Conservation (phyloP, 2,888 invertebrate species). For the Willowsia nigromaculata region DNA sequence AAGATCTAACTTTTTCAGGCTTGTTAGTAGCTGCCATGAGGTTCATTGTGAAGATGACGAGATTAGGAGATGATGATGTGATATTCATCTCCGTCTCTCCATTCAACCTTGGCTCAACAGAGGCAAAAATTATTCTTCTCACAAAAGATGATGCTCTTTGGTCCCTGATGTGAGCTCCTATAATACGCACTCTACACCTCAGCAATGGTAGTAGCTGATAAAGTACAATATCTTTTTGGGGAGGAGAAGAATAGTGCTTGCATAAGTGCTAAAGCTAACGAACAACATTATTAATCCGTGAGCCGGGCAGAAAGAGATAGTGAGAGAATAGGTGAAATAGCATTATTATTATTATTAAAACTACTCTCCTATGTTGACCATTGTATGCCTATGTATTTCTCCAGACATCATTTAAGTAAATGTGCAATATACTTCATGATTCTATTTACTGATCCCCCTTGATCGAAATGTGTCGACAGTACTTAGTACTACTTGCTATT, state of each 20-base stretch:
- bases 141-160: neutral
- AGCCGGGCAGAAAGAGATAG: too few species aligned
- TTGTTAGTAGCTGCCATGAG: constrained; percentile 65
- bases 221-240: neutral
- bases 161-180: constrained; percentile 6
- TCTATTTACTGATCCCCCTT: neutral
- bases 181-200: constrained; percentile 18
- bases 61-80: constrained; percentile 70
- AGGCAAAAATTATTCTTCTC: neutral
- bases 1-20: constrained; percentile 27
- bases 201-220: neutral
- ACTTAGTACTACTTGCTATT: too few species aligned
- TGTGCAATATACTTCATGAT: too few species aligned
- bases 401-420: too few species aligned
- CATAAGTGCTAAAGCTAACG: neutral
- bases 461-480: neutral
- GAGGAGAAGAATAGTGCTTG: neutral
- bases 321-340: too few species aligned
- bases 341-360: too few species aligned
- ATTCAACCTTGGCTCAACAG: constrained; percentile 5
- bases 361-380: too few species aligned
- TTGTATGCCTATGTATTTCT: too few species aligned
- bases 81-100: constrained; percentile 36
- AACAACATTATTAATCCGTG: neutral
- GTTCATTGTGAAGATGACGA: constrained; percentile 68